Evolutionary conservation across 2,888 invertebrate species (phyloP).

Genomic region (Chydorus sphaericus): DNA sequence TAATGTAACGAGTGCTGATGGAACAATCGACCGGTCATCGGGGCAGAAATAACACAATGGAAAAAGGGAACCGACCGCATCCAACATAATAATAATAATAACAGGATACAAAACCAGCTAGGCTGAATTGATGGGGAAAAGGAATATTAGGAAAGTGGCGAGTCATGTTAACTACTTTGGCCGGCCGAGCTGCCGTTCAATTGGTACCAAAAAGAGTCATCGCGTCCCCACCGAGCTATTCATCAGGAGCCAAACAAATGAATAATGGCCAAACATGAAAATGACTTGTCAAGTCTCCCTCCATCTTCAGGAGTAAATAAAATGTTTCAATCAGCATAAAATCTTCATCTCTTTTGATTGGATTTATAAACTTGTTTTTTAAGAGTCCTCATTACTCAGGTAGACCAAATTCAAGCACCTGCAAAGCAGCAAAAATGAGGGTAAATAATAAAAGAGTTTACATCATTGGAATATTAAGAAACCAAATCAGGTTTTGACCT

Average conservation of each 20-base stretch:
- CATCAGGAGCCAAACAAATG: constrained; percentile 3
- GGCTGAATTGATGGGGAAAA: not conserved
- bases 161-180: too few relatives aligned
- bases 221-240: not conserved
- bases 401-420: too few relatives aligned
- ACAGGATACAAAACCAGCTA: not conserved
- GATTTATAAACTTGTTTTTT: too few relatives aligned
- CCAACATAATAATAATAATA: too few relatives aligned
- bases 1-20: not conserved
- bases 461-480: not conserved
- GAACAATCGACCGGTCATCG: not conserved
- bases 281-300: too few relatives aligned
- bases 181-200: not conserved
- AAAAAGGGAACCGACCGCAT: too few relatives aligned
- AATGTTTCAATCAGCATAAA: not conserved
- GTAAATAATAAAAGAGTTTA: not conserved
- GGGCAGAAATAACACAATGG: too few relatives aligned
- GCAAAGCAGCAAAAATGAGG: too few relatives aligned
- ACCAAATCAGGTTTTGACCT: not conserved
- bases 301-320: too few relatives aligned
- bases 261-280: too few relatives aligned
- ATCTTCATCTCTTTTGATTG: not conserved
- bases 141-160: not conserved
- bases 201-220: constrained; percentile 3
- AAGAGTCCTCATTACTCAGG: too few relatives aligned